Base-by-base conservation (phyloP, 1,140 invertebrate species). In the Neodiprion fabricii region DNA sequence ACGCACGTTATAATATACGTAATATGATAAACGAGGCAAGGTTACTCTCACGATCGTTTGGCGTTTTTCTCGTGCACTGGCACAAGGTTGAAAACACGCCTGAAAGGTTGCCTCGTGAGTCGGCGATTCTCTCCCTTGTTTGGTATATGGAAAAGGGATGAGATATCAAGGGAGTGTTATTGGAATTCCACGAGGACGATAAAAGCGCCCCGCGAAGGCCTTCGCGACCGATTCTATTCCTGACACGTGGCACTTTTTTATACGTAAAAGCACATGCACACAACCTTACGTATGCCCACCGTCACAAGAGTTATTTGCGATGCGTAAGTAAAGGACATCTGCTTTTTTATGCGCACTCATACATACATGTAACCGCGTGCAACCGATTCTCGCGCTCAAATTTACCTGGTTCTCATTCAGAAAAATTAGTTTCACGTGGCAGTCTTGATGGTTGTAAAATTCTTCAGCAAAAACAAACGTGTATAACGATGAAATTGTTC, bases 51-150 rank as follows among this genome's bases (percentile, higher is more conserved):
- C 28, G 28, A 40, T 40, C 28, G 28, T 1, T 40, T 40, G 28
- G 28, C 28, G 28, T 40, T 40, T 40, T 40, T 5, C 28, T 40
- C 28, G 28, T 40, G 28, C 28, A 40, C 28, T 40, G 28, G 28
- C 28, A 40, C 28, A 40, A 40, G 28, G 28, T 61, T 17, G 53
- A 61, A 61, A 61, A 61, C 53, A 61, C 11, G 53, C 4, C 7
- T 61, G 53, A 61, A 61, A 61, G 53, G 53, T 61, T 61, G 3
- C n/a, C 53, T 17, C 53, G n/a, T 61, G 53, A 61, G 53, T 61
- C 53, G 53, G n/a, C 53, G n/a, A 14, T 61, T 61, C 53, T 61
- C 53, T 61, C 53, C 53, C 53, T 61, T 61, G n/a, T 61, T 61
- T 17, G 11, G 53, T 40, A 40, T 40, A 40, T 40, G 5, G 53